Evolutionary conservation across 2,113 vertebrate species (phyloP).

Genomic region (Thalassoma bifasciatum): DNA sequence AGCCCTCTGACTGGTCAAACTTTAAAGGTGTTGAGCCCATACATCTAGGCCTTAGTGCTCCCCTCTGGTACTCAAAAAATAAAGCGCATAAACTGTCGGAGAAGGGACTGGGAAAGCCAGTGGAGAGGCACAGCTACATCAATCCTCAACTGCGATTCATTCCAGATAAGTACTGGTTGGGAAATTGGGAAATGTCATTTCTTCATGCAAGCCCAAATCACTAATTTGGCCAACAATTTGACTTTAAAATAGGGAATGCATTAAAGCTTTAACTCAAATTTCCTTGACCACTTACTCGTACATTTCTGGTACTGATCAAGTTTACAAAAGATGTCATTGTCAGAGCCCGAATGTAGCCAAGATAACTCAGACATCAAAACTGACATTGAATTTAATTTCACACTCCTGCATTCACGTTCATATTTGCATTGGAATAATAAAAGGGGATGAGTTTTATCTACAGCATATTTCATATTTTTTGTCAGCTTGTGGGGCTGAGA

Average conservation of each 20-base stretch:
- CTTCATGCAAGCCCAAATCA: too few relatives aligned
- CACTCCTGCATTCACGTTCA: too few relatives aligned
- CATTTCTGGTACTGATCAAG: neutral
- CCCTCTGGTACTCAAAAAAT: conserved; percentile 28
- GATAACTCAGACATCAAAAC: neutral
- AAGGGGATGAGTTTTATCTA: neutral
- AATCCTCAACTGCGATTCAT: neutral
- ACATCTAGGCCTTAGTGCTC: conserved; percentile 40
- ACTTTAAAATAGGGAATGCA: neutral
- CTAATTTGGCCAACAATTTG: neutral
- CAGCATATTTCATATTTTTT: neutral
- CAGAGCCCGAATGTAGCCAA: neutral
- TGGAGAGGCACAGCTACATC: neutral
- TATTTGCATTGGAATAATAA: too few relatives aligned
- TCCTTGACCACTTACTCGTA: neutral
- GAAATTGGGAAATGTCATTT: neutral
- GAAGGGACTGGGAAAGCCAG: neutral
- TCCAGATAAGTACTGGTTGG: neutral
- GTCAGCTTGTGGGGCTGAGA: neutral
- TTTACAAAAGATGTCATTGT: neutral
- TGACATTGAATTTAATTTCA: too few relatives aligned
- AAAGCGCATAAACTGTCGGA: neutral
- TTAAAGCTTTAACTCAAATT: neutral
- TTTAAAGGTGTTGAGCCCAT: conserved; percentile 49
- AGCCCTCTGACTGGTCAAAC: conserved; percentile 53